Base-by-base conservation (phyloP, 2,888 invertebrate genomes). In the Beris chalybata region DNA sequence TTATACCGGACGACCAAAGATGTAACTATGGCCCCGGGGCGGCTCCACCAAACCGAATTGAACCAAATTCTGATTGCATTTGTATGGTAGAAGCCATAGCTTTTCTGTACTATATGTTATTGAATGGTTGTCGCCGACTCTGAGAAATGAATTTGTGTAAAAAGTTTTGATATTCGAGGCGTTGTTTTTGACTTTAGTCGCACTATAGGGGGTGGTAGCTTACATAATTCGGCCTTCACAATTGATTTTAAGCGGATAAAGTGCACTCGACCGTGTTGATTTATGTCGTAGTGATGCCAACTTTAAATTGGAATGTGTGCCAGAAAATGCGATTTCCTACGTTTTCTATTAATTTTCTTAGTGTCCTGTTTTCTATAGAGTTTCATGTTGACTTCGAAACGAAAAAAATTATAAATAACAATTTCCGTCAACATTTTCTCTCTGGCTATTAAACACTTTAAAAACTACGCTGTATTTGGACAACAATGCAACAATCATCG, bases 211-310 rank as follows among this genome's bases (percentile, higher is more conserved):
- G 61, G 61, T 61, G 61, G 61, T 61, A 15, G 48, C 52, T 38
- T 12, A 50, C 52, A 61, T 61, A 50, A 32, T 50, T 61, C 50
- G 52, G 38, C 61, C 61, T 61, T 52, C 31, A 61, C 22, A 61
- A 61, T 61, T 61, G 61, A 61, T 61, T 61, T 32, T 22, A 38
- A 61, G 52, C 61, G 50, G 61, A 61, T 61, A 61, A 61, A 50
- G 38, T 50, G 15, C 61, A 61, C 50, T 61, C 52, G 32, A 61
- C 52, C 43, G 38, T 50, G 22, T 38, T 52, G 61, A 61, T 61
- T 61, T 61, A 61, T 61, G 38, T 15, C 15, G 13, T 4, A 9
- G 32, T 13, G 4, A 5, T 61, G 61, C 61, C 61, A 61, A 61
- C 38, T 52, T 38, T 32, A 22, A 38, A 61, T 4, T 22, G 52